Percentiles rank a stretch among this genome's conserved stretches.
Conservation (phyloP, 1,140 invertebrate genomes). For the Helicoverpa zea region DNA sequence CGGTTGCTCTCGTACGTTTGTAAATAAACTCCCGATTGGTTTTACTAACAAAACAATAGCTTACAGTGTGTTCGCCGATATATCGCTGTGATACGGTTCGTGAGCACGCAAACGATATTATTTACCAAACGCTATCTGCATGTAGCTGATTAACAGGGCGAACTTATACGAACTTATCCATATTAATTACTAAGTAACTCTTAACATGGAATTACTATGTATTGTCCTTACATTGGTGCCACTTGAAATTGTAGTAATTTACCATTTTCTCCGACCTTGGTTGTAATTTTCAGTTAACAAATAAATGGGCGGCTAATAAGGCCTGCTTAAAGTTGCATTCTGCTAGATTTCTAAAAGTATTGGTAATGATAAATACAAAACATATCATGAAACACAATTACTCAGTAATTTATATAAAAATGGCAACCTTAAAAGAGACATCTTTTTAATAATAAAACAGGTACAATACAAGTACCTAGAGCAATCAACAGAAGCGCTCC, state of each 20-base stretch:
- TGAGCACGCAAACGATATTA: conserved; percentile 44
- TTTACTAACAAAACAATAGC: conserved; percentile 54
- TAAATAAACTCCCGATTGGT: conserved; percentile 75
- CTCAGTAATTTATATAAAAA: no score
- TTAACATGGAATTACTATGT: conserved; percentile 32
- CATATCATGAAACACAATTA: no score
- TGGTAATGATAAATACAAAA: no score
- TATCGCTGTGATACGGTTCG: conserved; percentile 27
- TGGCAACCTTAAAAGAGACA: no score
- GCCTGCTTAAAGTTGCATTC: background rate
- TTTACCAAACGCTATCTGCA: conserved; percentile 30
- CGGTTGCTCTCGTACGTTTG: conserved; percentile 67
- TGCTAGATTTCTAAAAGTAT: background rate
- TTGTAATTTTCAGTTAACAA: background rate
- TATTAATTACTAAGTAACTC: conserved; percentile 35
- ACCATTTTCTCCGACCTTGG: background rate
- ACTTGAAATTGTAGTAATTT: conserved; percentile 10
- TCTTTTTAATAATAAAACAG: no score
- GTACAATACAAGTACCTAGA: no score
- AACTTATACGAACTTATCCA: conserved; percentile 21
- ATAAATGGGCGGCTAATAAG: conserved; percentile 17
- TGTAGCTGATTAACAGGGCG: conserved; percentile 9
- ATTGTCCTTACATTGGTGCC: conserved; percentile 16
- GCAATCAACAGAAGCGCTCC: no score
- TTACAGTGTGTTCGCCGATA: conserved; percentile 11